Base-by-base conservation (phyloP, 2,797 vertebrate genomes). In the Danio choprae region DNA sequence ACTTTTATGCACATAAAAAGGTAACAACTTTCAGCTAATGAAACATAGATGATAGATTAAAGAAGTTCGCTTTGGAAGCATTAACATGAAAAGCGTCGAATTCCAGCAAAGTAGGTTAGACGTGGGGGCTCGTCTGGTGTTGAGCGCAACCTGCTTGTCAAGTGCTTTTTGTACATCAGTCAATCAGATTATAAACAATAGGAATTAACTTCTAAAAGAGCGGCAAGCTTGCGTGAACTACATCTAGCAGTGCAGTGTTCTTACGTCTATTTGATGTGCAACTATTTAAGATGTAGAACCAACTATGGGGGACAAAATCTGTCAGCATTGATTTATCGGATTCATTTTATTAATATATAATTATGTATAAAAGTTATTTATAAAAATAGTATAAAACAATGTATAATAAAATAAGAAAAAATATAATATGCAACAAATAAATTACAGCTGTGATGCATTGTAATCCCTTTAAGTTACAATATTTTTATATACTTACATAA, bases 1-100 rank as follows among this genome's bases (percentile, higher is more conserved):
- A 87, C 89, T 94, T 92, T 92, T 91, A 92, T 90, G 87, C 81
- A 53, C 77, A 86, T 84, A 87, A 74, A 90, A 92, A 92, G 88
- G 90, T 90, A 91, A 90, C 88, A 92, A 91, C 89, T 90, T 91
- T 90, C 83, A 89, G 88, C 91, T 90, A 91, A 91, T 89, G 90
- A 93, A 93, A 91, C 87, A 87, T 80, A 90, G 90, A 92, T 91
- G 88, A 89, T 84, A 89, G 90, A 91, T 92, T 92, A 93, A 91
- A 92, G 89, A 84, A 88, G 88, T 88, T 75, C 85, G 87, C 90
- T 91, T 90, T 86, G 88, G 91, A 92, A 91, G 89, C 85, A 90
- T 89, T 86, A 89, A 87, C 87, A 89, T 89, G 89, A 88, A 92
- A 91, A 85, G 85, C 86, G 88, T 91, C 90, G 88, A 89, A 92